phyloP scores from a whole-genome alignment of 2,797 vertebrate species.

The Oreortyx pictus region DNA sequence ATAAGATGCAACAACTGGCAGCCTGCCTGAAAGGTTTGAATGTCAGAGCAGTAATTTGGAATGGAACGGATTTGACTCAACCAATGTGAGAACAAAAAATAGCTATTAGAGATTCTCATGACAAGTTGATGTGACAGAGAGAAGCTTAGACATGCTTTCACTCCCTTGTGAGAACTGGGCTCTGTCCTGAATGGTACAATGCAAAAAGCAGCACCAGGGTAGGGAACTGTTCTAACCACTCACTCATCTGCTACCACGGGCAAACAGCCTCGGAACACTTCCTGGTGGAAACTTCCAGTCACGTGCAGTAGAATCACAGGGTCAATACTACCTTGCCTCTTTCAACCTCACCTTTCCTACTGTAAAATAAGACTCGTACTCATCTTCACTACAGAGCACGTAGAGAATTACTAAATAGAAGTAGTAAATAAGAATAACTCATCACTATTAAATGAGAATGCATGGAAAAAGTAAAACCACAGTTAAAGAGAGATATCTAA shows the following conservation, averaged over 20 bases:
- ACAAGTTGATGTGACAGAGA: constrained; percentile 18
- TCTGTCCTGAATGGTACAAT: background rate
- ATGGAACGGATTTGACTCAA: constrained; percentile 28
- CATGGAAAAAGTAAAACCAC: background rate
- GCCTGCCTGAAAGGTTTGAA: constrained; percentile 50
- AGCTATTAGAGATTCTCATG: constrained; percentile 26
- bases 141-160: constrained; percentile 3
- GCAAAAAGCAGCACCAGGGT: background rate
- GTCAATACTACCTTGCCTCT: background rate
- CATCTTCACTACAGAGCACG: background rate
- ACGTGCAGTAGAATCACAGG: background rate
- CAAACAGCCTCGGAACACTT: background rate
- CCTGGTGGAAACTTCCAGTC: background rate
- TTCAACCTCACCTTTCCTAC: background rate
- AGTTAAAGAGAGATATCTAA: background rate
- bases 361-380: background rate
- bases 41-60: constrained; percentile 39
- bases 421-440: background rate
- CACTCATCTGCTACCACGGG: rapidly evolving
- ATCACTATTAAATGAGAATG: background rate
- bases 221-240: background rate
- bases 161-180: background rate
- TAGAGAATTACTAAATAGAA: background rate
- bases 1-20: constrained; percentile 25
- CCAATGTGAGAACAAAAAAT: background rate